Evolutionary conservation across 2,113 vertebrate species (phyloP).

Genomic region (Abramis brama): DNA sequence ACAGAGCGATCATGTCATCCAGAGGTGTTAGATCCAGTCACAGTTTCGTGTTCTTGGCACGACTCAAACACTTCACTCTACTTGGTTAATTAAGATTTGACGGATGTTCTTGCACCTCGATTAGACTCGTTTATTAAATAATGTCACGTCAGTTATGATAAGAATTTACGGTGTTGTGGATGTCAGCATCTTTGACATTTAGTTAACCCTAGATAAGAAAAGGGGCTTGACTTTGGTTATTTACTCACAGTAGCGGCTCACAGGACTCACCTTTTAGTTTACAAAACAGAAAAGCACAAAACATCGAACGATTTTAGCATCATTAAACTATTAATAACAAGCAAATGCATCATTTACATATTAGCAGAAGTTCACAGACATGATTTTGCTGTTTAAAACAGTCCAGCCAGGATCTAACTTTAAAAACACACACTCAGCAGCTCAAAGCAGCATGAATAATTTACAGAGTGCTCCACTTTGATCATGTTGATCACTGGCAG

Average conservation of each 20-base stretch:
- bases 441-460: conserved; percentile 55
- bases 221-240: background rate
- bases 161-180: background rate
- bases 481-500: conserved; percentile 57
- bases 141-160: background rate
- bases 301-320: background rate
- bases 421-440: conserved; percentile 22
- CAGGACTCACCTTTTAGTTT: background rate
- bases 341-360: background rate
- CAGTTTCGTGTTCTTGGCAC: background rate
- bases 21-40: background rate
- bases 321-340: conserved; percentile 9
- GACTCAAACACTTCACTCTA: background rate
- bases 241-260: background rate
- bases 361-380: background rate
- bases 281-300: background rate
- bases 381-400: conserved; percentile 28
- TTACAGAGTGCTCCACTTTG: conserved; percentile 61
- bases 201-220: background rate
- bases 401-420: conserved; percentile 4
- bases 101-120: background rate
- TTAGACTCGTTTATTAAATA: background rate
- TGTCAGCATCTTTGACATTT: background rate
- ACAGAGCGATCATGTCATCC: background rate
- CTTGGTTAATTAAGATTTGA: background rate